These are phyloP conservation scores for Chiroxiphia lanceolata DNA, from an alignment of 2,797 vertebrate genomes.

Conservation along the genomic window DNA sequence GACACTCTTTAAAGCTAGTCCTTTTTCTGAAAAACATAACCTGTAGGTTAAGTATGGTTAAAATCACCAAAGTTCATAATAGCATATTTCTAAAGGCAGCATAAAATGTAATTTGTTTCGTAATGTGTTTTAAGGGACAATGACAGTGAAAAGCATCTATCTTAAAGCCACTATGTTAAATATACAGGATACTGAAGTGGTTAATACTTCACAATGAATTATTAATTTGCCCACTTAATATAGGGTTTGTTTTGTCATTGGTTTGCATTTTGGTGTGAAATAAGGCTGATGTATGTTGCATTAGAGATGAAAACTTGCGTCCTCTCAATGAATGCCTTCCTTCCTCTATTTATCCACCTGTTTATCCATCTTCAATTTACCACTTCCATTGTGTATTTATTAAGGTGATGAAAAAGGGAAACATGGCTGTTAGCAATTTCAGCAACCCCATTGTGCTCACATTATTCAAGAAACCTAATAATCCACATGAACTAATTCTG, in stretches of 20 bases:
- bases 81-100: neutral
- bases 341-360: conserved; percentile 13
- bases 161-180: neutral
- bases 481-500: conserved; percentile 71
- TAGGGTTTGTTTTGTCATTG: conserved; percentile 17
- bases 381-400: conserved; percentile 51
- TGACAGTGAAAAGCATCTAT: neutral
- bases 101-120: neutral
- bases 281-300: neutral
- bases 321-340: neutral
- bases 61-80: neutral
- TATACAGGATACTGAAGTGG: neutral
- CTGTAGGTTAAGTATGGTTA: neutral
- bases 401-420: conserved; percentile 58
- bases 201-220: neutral
- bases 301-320: conserved; percentile 13
- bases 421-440: conserved; percentile 54
- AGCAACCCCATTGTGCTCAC: conserved; percentile 44
- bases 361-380: conserved; percentile 54
- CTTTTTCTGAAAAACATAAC: neutral
- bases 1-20: neutral
- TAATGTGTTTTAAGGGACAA: neutral
- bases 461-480: conserved; percentile 77
- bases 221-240: neutral
- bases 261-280: conserved; percentile 1